A percentile compares a stretch with the other conserved stretches of the same genome.
These are phyloP conservation scores for Meiosimyza decipiens DNA, from an alignment of 2,888 invertebrate genomes.

Conservation along the genomic window DNA sequence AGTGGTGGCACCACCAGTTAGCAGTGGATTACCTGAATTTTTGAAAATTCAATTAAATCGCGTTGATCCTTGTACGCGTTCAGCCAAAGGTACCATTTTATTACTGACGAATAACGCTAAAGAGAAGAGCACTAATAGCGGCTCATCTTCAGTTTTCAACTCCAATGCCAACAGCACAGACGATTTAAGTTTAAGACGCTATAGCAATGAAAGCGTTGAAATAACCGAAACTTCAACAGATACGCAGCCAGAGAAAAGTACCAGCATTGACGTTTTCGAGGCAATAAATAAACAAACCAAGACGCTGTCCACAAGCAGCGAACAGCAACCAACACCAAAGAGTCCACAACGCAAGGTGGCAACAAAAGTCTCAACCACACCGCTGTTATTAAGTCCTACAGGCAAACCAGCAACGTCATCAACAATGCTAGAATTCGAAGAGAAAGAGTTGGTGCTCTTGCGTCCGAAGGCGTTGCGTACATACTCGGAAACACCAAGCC, in stretches of 20 bases:
- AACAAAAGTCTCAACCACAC: not conserved
- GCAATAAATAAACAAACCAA: slow-evolving; percentile 51
- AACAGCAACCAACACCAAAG: slow-evolving; percentile 43
- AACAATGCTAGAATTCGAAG: slow-evolving; percentile 42
- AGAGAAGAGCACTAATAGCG: not conserved
- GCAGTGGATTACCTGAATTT: slow-evolving; percentile 72
- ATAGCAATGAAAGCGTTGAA: slow-evolving; percentile 68
- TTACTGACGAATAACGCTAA: slow-evolving; percentile 70
- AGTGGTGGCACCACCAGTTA: slow-evolving; percentile 59
- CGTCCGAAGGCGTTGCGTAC: slow-evolving; percentile 39
- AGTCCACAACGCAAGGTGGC: slow-evolving; percentile 37
- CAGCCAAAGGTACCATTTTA: slow-evolving; percentile 71
- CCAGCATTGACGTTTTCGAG: slow-evolving; percentile 40
- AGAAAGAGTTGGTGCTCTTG: slow-evolving; percentile 48
- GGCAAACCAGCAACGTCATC: slow-evolving; percentile 3
- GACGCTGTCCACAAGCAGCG: slow-evolving; percentile 46
- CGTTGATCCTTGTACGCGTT: slow-evolving; percentile 73
- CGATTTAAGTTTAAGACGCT: slow-evolving; percentile 61
- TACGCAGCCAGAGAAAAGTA: slow-evolving; percentile 48
- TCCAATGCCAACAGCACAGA: slow-evolving; percentile 54
- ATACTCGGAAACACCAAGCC: not conserved
- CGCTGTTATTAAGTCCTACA: slow-evolving; percentile 18
- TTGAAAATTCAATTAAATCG: slow-evolving; percentile 78
- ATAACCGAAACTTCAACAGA: slow-evolving; percentile 52
- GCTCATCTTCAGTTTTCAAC: not conserved